Conservation (phyloP, 2,888 invertebrate species). For the Cancer borealis region DNA sequence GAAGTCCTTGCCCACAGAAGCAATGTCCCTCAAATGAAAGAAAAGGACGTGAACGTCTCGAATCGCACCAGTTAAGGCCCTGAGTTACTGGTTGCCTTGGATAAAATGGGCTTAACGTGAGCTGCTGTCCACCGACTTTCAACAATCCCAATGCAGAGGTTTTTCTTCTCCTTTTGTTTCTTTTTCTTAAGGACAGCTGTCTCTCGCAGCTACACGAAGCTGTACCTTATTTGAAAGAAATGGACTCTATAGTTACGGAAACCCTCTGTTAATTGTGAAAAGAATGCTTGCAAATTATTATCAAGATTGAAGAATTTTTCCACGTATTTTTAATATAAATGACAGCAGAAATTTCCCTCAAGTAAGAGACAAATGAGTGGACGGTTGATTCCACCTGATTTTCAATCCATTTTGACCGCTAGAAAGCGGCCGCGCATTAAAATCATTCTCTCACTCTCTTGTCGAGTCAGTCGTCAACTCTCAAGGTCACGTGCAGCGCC, state of each 20-base stretch:
- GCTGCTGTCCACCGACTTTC: not conserved
- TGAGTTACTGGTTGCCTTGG: not conserved
- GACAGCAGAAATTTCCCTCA: not conserved
- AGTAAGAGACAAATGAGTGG: conserved; percentile 22
- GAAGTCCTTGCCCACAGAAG: not conserved
- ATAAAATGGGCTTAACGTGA: not conserved
- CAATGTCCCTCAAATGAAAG: not conserved
- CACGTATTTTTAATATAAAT: not conserved
- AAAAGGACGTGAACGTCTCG: not conserved
- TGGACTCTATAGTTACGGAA: not conserved
- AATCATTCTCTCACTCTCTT: not conserved
- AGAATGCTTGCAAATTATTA: not conserved
- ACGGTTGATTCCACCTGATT: conserved; percentile 34
- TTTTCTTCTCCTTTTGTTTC: not conserved
- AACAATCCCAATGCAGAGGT: not conserved
- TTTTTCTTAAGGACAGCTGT: not conserved
- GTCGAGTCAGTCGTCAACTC: not conserved
- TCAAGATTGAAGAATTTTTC: not conserved
- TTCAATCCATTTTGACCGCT: not conserved
- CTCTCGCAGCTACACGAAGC: not conserved
- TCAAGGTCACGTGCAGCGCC: not conserved
- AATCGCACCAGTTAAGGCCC: conserved; percentile 40
- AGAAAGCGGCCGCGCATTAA: not conserved
- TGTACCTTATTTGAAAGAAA: not conserved
- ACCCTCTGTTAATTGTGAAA: not conserved